Conservation (phyloP, 2,113 vertebrate species). For the Enhydra lutris region DNA sequence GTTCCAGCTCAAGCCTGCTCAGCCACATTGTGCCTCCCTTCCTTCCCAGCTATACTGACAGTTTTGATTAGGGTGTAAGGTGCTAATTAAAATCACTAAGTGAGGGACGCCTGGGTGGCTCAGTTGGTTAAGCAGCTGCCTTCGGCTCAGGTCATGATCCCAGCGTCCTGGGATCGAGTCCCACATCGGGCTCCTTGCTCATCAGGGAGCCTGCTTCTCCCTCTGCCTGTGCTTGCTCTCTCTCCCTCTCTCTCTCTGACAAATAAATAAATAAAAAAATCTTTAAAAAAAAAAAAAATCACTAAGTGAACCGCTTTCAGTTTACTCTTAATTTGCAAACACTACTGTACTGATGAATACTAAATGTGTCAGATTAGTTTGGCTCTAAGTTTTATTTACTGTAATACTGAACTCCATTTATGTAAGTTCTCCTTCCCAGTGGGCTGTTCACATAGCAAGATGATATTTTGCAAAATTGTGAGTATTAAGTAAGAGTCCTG, state of each 20-base stretch:
- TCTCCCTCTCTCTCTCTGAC: no score
- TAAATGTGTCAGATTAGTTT: slow-evolving; percentile 50
- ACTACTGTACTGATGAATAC: background rate
- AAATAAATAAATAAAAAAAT: no score
- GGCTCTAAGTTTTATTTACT: slow-evolving; percentile 53
- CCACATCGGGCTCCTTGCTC: no score
- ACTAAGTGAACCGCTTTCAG: background rate
- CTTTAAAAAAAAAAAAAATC: no score
- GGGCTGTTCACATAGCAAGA: background rate
- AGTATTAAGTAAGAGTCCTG: background rate
- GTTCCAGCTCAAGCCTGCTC: background rate
- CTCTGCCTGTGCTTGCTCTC: no score
- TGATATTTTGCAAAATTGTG: slow-evolving; percentile 7
- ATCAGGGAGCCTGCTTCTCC: no score
- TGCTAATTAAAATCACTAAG: slow-evolving; percentile 57
- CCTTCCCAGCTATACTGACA: background rate
- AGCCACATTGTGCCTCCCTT: background rate
- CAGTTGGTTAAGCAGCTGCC: no score
- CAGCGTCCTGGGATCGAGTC: no score
- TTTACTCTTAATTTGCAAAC: slow-evolving; percentile 29
- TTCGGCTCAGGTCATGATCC: no score
- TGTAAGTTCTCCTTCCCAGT: background rate
- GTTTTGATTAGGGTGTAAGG: slow-evolving; percentile 39
- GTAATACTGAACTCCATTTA: background rate
- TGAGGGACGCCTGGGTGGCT: no score